Evolutionary conservation across 2,888 invertebrate genomes (phyloP).

Genomic region (Campoplex nolae): DNA sequence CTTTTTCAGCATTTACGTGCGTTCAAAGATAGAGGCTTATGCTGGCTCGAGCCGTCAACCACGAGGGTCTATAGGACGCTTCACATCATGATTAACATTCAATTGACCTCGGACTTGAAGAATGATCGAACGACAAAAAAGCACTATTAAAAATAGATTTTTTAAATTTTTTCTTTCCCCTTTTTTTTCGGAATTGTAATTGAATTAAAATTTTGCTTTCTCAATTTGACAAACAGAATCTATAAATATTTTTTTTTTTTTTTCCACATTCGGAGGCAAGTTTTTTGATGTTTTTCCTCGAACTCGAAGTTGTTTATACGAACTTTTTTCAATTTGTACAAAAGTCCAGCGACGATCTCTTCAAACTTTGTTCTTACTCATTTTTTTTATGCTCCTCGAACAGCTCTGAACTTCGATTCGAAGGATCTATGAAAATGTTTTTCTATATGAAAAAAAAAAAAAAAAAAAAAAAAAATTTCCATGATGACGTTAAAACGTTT

Average conservation of each 20-base stretch:
- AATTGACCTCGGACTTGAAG: not conserved
- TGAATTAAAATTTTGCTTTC: not conserved
- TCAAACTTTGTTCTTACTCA: not conserved
- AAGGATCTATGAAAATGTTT: too few species aligned
- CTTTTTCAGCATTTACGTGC: not conserved
- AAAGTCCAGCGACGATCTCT: not conserved
- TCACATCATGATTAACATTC: not conserved
- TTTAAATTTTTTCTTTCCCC: not conserved
- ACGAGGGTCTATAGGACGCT: not conserved
- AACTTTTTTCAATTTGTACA: not conserved
- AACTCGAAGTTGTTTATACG: not conserved
- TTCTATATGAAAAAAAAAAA: too few species aligned
- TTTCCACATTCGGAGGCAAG: not conserved
- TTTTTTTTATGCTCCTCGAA: not conserved
- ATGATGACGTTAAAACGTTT: too few species aligned
- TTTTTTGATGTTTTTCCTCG: not conserved
- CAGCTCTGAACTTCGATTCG: not conserved
- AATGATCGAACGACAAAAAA: not conserved
- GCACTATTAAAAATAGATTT: not conserved
- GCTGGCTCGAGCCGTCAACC: not conserved
- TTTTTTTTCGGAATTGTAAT: not conserved
- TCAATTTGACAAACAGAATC: not conserved
- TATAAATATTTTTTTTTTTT: not conserved
- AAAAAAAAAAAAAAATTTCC: too few species aligned
- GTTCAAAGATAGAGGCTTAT: slow-evolving; percentile 6